Evolutionary conservation across 1,140 invertebrate genomes (phyloP), one percentile per base, ranked within the genome.

Genomic region (Manduca sexta): DNA sequence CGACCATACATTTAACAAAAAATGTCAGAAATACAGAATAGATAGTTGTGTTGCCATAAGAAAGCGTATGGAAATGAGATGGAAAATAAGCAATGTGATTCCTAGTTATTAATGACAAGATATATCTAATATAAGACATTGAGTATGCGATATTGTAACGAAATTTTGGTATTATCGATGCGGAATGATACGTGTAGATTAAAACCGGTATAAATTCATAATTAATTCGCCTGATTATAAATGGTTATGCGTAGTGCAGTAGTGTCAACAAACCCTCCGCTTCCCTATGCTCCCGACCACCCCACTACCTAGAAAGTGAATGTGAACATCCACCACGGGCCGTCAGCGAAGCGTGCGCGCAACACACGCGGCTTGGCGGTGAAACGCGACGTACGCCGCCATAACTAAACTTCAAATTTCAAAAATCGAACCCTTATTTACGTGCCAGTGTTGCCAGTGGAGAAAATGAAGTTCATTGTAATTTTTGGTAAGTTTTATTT

Each of bases 221-320:
- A 58, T 49, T 46, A 18, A 53, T 37, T 49, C 39, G 52, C 47
- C 38, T 48, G 45, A 67, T 67, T 64, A 60, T 60, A 33, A 40
- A 45, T 40, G 52, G 52, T 54, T 39, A 39, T 54, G 31, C 46
- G 51, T 40, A 18, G 39, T 35, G n/a, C n/a, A 34, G 16, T 40
- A 65, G 61, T 65, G 71, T 74, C 69, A 74, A 70, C 69, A 74
- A 74, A 74, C 71, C 71, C 64, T 67, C 52, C 39, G 58, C 58
- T 74, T 69, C 68, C 71, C 63, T 59, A 40, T 52, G 45, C 47
- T 61, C 58, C 61, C 53, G 57, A 45, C 53, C 47, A 52, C 71
- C 71, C 74, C 71, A 69, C 67, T 60, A 73, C 62, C 47, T 74
- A 74, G 74, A 75, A 78, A 78, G 72, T 78, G 74, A 75, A 75